Base-by-base conservation (phyloP, 2,113 vertebrate species). In the Heterocephalus glaber region DNA sequence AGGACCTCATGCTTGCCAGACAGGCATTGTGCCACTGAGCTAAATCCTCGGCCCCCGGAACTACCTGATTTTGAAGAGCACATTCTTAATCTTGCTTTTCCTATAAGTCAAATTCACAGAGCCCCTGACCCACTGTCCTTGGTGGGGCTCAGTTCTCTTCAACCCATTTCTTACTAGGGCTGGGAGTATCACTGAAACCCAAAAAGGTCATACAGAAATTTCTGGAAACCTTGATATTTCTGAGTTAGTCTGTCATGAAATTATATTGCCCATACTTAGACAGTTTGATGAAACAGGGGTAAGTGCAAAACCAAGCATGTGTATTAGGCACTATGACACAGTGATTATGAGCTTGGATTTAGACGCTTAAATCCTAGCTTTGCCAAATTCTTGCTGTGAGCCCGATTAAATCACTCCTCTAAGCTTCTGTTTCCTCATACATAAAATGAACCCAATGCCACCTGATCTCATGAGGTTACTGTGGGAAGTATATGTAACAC, bases 351-450 rank as follows among this genome's bases (percentile, higher is more conserved):
- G 82, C 68, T 83, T 33, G 13, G 44, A 60, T 74, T 88, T 33
- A 44, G 74, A 92, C 30, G 66, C 60, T 35, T 1, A 60, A 28
- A 16, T 35, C 38, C 56, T 38, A 91, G 87, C 54, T 86, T 93
- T 91, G 84, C 79, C 83, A 92, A 85, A 91, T 65, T 91, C 83
- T 83, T 89, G 90, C 52, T 76, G 7, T 14, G 58, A 85, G 44
- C 38, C 41, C 33, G n/a, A 94, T 86, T 52, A 74, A 70, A 24
- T 65, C 24, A 65, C 38, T 92, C 54, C 47, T 84, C 6, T 38
- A 81, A 3, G 16, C 33, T 22, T 10, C 11, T 83, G 60, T 30
- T 74, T 70, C 24, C 68, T 84, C 19, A 63, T 13, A 49, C 20
- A 20, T 72, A 60, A 41, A 86, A 76, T 47, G 41, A 83, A 12